Evolutionary conservation across 1,140 invertebrate species (phyloP), one percentile per base, ranked within the genome.

Genomic region (Drusus annulatus): DNA sequence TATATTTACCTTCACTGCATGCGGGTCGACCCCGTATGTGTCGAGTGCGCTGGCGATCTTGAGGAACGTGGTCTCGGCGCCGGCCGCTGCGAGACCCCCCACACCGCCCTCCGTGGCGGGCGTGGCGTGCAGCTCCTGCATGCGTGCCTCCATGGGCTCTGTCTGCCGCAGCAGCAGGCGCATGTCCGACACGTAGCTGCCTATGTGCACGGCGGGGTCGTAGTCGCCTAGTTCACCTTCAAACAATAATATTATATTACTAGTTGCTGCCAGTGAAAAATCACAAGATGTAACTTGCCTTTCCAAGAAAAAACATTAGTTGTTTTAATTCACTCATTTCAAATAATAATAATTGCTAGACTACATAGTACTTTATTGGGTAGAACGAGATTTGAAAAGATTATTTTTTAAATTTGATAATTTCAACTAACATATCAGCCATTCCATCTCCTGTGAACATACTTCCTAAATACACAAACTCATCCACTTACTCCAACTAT

Each of bases 11-110:
- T 99, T 99, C n/a, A 99, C 97, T 71, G 96, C 95, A 92, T 99
- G 97, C 2, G 98, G 98, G 90, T 99, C 98, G 31, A 99, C 95
- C 15, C 98, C 98, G 86, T 99, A 99, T 0, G 98, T 98, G 85
- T 99, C 98, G 51, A 99, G 90, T 76, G 94, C 93, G 36, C 95
- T 94, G 19, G 97, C 96, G 85, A 97, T 94, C 87, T 94, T 95
- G 31, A 98, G 91, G 87, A 98, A 98, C 80, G 93, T 92, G 31
- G 92, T 92, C 89, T 98, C 97, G 3, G 96, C 94, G 86, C 94
- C 93, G 79, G 93, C 91, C 2, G 93, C 92, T 31, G 92, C 92
- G 85, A 94, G 92, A 17, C 93, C 93, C 85, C 94, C 93, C 10
- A 96, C 90, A 76, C 89, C 89, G 0, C 88, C 86, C 1, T 86